Evolutionary conservation across 2,113 vertebrate genomes (phyloP), one percentile per base, ranked within the genome.

Genomic region (Caloenas nicobarica): DNA sequence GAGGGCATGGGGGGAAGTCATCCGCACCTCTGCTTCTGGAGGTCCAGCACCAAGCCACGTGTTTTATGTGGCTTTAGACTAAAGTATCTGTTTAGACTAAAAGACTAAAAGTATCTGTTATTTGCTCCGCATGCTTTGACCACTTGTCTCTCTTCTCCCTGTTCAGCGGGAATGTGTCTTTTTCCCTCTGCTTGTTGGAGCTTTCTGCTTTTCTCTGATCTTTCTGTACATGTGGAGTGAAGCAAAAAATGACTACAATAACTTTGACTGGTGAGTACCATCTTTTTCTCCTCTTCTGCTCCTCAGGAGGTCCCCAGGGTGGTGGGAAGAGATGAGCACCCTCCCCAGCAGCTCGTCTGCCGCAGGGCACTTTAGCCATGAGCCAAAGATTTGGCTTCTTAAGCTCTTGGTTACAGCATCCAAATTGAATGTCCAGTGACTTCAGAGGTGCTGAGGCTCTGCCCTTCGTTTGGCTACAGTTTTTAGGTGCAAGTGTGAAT

Each of bases 181-280:
- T 91, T 99, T 98, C 70, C 80, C 98, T 48, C 84, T 98, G 93
- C 97, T 99, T 88, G 71, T 98, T 76, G 68, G 97, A 91, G 97
- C 99, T 26, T 99, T 99, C 96, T 97, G 98, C 94, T 31, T 99
- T 54, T 98, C 98, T 86, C 95, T 98, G 76, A 18, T 99, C 83
- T 98, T 99, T 79, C 96, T 99, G 50, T 99, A 98, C 89, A 97
- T 98, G 81, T 99, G 99, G 99, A 94, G 97, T 44, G 98, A 99
- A 97, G 98, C 98, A 3, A 98, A 98, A 97, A 99, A 99, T 33
- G 99, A 99, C 97, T 99, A 99, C 97, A 97, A 98, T 10, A 96
- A 98, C 96, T 99, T 99, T 96, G 98, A 99, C 96, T 99, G 99
- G 99, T 99, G 91, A 97, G 99, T 97, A 57, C n/a, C 18, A 16